These are phyloP conservation scores for Ctenopoma kingsleyae DNA, from an alignment of 2,797 vertebrate genomes.

Conservation along the genomic window DNA sequence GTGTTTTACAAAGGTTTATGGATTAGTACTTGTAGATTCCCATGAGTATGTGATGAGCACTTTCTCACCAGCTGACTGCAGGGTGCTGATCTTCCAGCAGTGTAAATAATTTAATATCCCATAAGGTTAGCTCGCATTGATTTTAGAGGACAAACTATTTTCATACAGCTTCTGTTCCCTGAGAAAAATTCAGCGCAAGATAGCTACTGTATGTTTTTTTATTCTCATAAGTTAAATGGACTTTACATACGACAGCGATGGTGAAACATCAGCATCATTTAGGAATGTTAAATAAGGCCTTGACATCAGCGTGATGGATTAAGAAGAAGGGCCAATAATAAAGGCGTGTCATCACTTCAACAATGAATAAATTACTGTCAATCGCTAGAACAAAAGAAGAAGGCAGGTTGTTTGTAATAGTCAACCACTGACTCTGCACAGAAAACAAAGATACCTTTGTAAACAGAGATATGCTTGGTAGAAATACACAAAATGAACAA, in stretches of 20 bases:
- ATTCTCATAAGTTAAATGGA: constrained; percentile 17
- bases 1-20: constrained; percentile 63
- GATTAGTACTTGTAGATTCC: constrained; percentile 65
- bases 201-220: constrained; percentile 18
- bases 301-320: constrained; percentile 59
- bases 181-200: constrained; percentile 30
- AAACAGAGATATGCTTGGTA: not conserved
- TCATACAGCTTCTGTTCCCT: constrained; percentile 25
- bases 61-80: constrained; percentile 49
- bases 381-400: constrained; percentile 36
- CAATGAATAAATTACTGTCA: constrained; percentile 65
- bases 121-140: constrained; percentile 58
- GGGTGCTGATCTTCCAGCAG: constrained; percentile 35
- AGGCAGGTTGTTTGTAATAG: constrained; percentile 33
- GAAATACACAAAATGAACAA: constrained; percentile 4
- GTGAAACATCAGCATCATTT: constrained; percentile 45
- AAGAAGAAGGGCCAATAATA: constrained; percentile 55
- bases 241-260: constrained; percentile 31
- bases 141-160: constrained; percentile 64
- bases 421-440: not conserved
- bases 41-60: constrained; percentile 52
- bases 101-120: constrained; percentile 69
- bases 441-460: not conserved
- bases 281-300: constrained; percentile 57
- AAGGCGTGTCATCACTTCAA: constrained; percentile 34